Base-by-base conservation (phyloP, 2,113 vertebrate species). In the Indicator indicator region DNA sequence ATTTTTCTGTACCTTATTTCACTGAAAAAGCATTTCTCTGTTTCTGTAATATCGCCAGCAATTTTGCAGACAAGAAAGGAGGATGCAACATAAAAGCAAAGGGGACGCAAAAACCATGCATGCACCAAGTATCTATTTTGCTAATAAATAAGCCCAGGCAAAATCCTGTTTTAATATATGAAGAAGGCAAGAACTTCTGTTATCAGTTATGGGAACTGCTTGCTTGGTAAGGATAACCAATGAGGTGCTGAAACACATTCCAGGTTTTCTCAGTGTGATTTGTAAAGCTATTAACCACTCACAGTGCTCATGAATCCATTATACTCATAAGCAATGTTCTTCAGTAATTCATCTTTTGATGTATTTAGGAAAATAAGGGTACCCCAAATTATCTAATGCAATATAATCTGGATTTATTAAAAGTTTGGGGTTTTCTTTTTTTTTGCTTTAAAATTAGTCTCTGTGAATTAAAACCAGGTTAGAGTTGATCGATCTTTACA, bases 271-370 rank as follows among this genome's bases (percentile, higher is more conserved):
- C 50, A 85, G 58, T 68, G 24, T 44, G 83, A 85, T 91, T 84
- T 96, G 62, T 95, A 96, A 94, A 94, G 54, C 62, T 96, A 87
- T 89, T 95, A 97, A 81, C 44, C 74, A 93, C 88, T 96, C 75
- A 70, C 36, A 79, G 33, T 67, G 86, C 23, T 96, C 69, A 93
- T 79, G 33, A 96, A 96, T 94, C 93, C 79, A 90, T 89, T 95
- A 84, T 36, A 87, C 7, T 93, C 27, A 83, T 2, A 88, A 75
- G 75, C 19, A 96, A 93, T 13, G 56, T 86, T 94, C 36, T 85
- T 56, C 18, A 94, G 7, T 93, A 94, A 95, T 87, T 83, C 70
- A 59, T 91, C 76, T 96, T 81, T 94, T 85, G 52, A 86, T 87
- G 50, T 85, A 27, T 92, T 85, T 70, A 93, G 64, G 64, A 20